These are phyloP conservation scores for Chloropsis hardwickii DNA, from an alignment of 2,113 vertebrate genomes.

Conservation along the genomic window DNA sequence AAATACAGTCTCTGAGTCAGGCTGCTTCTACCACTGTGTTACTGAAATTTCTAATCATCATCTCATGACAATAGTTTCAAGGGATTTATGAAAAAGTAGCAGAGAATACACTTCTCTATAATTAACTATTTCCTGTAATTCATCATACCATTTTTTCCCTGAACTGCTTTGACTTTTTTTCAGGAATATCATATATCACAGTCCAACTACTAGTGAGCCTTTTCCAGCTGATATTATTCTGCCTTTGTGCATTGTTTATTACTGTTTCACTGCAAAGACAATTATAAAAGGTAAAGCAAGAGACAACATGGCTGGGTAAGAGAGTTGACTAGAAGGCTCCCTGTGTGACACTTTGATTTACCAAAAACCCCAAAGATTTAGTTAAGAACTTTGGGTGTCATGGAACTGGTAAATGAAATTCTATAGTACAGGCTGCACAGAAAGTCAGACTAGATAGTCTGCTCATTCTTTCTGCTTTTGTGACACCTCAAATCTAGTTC, in stretches of 20 bases:
- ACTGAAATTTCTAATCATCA: conserved; percentile 68
- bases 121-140: conserved; percentile 78
- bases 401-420: background rate
- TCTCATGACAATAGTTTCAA: conserved; percentile 67
- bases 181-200: conserved; percentile 69
- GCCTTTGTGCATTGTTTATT: background rate
- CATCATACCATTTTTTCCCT: conserved; percentile 70
- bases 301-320: background rate
- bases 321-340: background rate
- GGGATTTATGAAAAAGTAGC: conserved; percentile 72
- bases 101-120: conserved; percentile 65
- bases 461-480: background rate
- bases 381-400: background rate
- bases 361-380: background rate
- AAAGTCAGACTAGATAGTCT: background rate
- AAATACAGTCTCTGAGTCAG: background rate
- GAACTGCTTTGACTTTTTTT: conserved; percentile 67
- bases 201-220: conserved; percentile 44
- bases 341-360: background rate
- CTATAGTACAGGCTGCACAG: background rate
- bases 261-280: background rate
- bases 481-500: background rate
- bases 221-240: background rate
- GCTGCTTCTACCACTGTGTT: conserved; percentile 30
- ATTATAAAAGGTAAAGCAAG: background rate